These are phyloP conservation scores for Aspidapion aeneum DNA, from an alignment of 2,888 invertebrate genomes.

Conservation along the genomic window DNA sequence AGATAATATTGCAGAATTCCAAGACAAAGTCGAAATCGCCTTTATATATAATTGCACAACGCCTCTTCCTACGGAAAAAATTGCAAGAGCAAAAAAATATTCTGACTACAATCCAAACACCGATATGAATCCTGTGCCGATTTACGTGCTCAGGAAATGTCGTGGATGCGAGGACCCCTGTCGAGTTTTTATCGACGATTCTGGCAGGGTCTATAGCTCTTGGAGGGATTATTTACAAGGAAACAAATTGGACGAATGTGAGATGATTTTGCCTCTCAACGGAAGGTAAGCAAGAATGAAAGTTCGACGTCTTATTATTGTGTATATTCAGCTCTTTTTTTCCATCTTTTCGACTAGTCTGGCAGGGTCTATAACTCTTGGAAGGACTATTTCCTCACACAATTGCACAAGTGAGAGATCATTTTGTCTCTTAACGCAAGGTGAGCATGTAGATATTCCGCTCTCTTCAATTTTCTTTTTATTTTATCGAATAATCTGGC, in stretches of 20 bases:
- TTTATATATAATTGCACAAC: constrained; percentile 38
- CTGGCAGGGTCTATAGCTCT: constrained; percentile 50
- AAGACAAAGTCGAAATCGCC: constrained; percentile 34
- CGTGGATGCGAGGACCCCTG: constrained; percentile 35
- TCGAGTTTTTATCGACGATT: constrained; percentile 41
- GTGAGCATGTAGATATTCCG: too few species aligned
- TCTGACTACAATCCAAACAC: constrained; percentile 38
- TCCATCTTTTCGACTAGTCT: neutral
- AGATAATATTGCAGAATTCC: constrained; percentile 34
- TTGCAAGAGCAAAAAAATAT: constrained; percentile 33
- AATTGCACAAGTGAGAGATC: too few species aligned
- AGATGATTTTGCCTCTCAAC: constrained; percentile 53
- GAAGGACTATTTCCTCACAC: too few species aligned
- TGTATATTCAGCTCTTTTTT: too few species aligned
- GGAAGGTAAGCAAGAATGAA: constrained; percentile 45
- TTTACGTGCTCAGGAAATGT: constrained; percentile 43
- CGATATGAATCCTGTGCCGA: constrained; percentile 38
- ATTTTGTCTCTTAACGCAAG: too few species aligned
- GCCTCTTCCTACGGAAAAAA: constrained; percentile 37
- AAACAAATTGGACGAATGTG: constrained; percentile 55
- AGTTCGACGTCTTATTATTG: too few species aligned
- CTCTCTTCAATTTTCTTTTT: too few species aligned
- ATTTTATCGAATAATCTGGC: too few species aligned
- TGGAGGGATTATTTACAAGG: constrained; percentile 54
- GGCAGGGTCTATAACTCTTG: neutral